Conservation (phyloP, 37 sponge, comb jelly and placozoan species). For the Aplysina aerophoba region DNA sequence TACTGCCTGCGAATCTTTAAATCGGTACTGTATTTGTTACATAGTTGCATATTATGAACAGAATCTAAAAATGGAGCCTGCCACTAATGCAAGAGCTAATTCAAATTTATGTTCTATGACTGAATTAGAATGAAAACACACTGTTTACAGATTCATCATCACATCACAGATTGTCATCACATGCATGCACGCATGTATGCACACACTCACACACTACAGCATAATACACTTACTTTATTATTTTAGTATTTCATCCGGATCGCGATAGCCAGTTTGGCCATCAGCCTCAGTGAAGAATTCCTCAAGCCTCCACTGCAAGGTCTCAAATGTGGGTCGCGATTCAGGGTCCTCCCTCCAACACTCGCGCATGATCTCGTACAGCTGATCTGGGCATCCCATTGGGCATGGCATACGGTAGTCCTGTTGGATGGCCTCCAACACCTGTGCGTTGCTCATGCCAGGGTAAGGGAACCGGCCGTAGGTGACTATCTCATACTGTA, state of each 20-base stretch:
- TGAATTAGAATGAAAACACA: no score
- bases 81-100: no score
- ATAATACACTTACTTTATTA: neutral
- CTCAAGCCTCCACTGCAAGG: conserved; percentile 85
- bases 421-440: conserved; percentile 74
- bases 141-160: no score
- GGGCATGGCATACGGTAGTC: conserved; percentile 91
- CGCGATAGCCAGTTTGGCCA: neutral
- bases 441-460: conserved; percentile 96
- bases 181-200: neutral
- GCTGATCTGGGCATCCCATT: conserved; percentile 82
- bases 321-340: conserved; percentile 88
- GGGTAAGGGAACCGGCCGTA: conserved; percentile 97
- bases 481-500: conserved; percentile 93
- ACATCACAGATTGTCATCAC: neutral
- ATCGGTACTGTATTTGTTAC: no score
- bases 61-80: no score
- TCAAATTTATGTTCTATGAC: no score
- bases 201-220: neutral
- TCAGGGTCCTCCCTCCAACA: conserved; percentile 90
- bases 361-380: conserved; percentile 86
- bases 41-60: no score
- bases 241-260: conserved; percentile 17
- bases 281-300: conserved; percentile 74
- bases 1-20: no score